Conservation (phyloP, 2,113 vertebrate species). For the Panurus biarmicus region DNA sequence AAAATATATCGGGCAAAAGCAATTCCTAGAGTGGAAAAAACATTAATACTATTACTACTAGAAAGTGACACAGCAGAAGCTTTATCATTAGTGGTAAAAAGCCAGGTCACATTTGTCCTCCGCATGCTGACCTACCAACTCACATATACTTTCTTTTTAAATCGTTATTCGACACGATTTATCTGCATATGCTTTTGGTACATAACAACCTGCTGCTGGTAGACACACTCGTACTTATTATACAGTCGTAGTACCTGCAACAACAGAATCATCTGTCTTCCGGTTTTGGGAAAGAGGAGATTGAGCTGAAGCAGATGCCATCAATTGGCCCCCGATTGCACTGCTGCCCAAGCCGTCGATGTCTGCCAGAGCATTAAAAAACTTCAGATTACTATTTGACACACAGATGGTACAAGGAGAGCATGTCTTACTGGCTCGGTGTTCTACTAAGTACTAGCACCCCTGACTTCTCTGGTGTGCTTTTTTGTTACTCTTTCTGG, state of each 20-base stretch:
- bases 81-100: background rate
- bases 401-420: background rate
- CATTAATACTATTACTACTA: background rate
- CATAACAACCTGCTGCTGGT: background rate
- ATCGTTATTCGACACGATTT: background rate
- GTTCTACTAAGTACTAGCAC: background rate
- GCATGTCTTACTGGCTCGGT: background rate
- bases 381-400: background rate
- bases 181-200: background rate
- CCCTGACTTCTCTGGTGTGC: background rate
- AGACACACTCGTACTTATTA: background rate
- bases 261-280: slow-evolving; percentile 71
- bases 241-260: slow-evolving; percentile 79
- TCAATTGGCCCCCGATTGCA: slow-evolving; percentile 88
- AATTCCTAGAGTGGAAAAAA: slow-evolving; percentile 70
- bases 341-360: slow-evolving; percentile 94
- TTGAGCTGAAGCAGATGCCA: slow-evolving; percentile 76
- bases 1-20: slow-evolving; percentile 91
- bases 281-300: slow-evolving; percentile 78
- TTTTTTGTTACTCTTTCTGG: background rate
- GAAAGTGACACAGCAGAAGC: background rate
- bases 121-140: background rate
- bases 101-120: background rate
- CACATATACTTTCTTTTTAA: background rate
- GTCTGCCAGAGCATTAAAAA: slow-evolving; percentile 71